Evolutionary conservation across 2,888 invertebrate genomes (phyloP).

Genomic region (Strigamia crassipes): DNA sequence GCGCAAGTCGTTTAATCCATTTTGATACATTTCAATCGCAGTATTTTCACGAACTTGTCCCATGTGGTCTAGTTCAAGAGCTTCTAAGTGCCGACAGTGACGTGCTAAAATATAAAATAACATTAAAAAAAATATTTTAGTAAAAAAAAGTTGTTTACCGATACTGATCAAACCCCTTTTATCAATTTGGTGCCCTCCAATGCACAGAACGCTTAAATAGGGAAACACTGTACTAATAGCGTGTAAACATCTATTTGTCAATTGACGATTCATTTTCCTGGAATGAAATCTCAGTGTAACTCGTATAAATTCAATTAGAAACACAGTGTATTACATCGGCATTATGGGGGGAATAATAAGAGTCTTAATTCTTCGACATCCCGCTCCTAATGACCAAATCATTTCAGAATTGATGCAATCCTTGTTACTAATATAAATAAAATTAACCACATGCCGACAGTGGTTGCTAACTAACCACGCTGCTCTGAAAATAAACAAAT

Average conservation of each 20-base stretch:
- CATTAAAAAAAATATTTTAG: not conserved
- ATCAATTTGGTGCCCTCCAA: conserved; percentile 19
- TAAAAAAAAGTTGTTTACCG: not conserved
- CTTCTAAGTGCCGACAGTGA: not conserved
- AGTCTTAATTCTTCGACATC: not conserved
- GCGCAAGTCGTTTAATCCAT: not conserved
- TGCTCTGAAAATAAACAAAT: not conserved
- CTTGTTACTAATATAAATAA: conserved; percentile 30
- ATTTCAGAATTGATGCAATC: conserved; percentile 28
- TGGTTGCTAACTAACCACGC: conserved; percentile 22
- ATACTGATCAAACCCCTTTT: not conserved
- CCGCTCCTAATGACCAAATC: conserved; percentile 24
- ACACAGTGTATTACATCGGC: not conserved
- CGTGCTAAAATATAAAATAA: not conserved
- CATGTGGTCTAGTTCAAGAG: conserved; percentile 14
- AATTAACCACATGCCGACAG: conserved; percentile 7
- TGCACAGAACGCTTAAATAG: not conserved
- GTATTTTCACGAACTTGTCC: conserved; percentile 16
- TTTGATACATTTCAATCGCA: not conserved
- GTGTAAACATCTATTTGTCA: not conserved
- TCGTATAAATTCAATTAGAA: not conserved
- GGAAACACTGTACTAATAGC: not conserved
- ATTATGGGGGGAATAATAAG: conserved; percentile 33
- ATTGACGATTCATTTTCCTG: not conserved
- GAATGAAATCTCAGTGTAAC: not conserved